Evolutionary conservation across 2,797 vertebrate genomes (phyloP), one percentile per base, ranked within the genome.

Genomic region (Catamblyrhynchus diadema): DNA sequence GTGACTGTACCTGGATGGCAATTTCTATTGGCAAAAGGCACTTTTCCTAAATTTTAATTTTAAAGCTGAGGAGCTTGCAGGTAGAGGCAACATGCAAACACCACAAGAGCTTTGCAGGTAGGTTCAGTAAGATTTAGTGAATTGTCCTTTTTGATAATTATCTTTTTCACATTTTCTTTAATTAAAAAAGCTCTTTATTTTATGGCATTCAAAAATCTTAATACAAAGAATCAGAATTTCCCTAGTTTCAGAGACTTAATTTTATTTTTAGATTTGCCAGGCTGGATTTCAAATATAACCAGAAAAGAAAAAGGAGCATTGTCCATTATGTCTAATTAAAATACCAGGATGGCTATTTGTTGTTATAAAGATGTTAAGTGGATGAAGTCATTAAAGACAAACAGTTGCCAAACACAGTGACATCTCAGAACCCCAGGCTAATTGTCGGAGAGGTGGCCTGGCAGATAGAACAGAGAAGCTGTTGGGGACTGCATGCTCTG

Each of bases 361-460:
- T 72, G 24, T 61, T 89, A 81, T 9, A 69, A 94, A 94, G 42
- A 87, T 27, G 57, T 70, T 66, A 88, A 90, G 57, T 30, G 60
- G 61, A 82, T 77, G 11, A 86, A 90, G 48, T 45, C 22, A 94
- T 67, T 83, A 78, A 83, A 77, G 41, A n/a, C 37, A 57, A 72
- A 66, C 72, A 64, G 48, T 15, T 93, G 79, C 87, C 93, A 95
- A 93, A 81, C n/a, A 35, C 14, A 48, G 48, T 13, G 69, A 73
- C 79, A 83, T 50, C 90, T 88, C 92, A 93, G 82, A 90, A 74
- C 53, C 54, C 3, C 41, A 48, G 88, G 90, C 82, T 90, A 88
- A 74, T 15, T 71, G 64, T 62, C 37, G 47, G n/a, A 73, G 67
- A 70, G 33, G 14, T 51, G 24, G 48, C 80, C 85, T 78, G 57